phyloP scores from a whole-genome alignment of 2,888 invertebrate genomes.

The Drosophila setosimentum region DNA sequence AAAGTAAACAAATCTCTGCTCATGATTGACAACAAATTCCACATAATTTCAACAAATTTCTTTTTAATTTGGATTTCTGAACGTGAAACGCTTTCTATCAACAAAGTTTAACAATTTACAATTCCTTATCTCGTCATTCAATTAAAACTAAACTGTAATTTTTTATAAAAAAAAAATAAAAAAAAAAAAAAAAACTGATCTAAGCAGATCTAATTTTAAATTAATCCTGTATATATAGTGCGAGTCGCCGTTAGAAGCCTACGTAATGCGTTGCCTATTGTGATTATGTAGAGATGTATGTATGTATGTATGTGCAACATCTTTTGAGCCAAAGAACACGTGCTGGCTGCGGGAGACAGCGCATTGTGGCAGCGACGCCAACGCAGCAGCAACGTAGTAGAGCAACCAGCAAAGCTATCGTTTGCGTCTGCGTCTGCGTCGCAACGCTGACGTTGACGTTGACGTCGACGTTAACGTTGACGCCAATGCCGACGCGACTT shows the following conservation, averaged over 20 bases:
- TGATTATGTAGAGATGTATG: neutral
- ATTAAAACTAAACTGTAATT: neutral
- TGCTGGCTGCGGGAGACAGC: slow-evolving; percentile 37
- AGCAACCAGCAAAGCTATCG: slow-evolving; percentile 15
- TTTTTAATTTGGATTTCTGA: neutral
- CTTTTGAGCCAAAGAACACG: slow-evolving; percentile 54
- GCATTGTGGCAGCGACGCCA: slow-evolving; percentile 13
- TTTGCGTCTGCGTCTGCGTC: slow-evolving; percentile 18
- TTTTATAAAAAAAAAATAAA: neutral
- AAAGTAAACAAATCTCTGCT: neutral
- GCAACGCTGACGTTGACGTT: neutral
- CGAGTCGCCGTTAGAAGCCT: neutral
- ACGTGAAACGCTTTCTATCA: neutral
- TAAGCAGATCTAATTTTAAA: neutral
- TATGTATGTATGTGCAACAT: slow-evolving; percentile 19
- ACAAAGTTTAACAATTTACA: neutral
- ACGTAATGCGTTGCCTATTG: neutral
- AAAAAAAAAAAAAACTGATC: neutral
- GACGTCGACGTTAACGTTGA: slow-evolving; percentile 29
- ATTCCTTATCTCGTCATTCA: neutral
- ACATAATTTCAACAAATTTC: neutral
- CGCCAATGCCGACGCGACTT: slow-evolving; percentile 30
- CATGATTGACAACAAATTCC: neutral
- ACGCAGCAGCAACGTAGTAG: slow-evolving; percentile 6
- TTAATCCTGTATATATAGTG: neutral